Conservation (phyloP, 2,888 invertebrate species). For the Drosophila pseudotalamancana region DNA sequence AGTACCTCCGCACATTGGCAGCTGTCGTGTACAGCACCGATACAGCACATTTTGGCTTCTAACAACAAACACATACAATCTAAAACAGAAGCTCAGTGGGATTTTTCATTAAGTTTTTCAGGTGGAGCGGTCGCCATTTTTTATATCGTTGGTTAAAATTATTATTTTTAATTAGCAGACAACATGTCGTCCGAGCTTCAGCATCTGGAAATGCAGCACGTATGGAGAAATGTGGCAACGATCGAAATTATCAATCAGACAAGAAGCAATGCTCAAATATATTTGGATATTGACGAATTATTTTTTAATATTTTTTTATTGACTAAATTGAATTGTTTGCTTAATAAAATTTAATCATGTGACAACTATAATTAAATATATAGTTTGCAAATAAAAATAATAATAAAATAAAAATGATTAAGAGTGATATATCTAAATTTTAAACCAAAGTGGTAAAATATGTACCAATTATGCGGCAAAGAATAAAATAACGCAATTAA, state of each 20-base stretch:
- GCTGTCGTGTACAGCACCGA: constrained; percentile 35
- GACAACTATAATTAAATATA: no score
- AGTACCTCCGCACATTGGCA: constrained; percentile 67
- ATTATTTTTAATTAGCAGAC: constrained; percentile 75
- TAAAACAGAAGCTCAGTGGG: constrained; percentile 29
- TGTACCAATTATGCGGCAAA: no score
- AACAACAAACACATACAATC: constrained; percentile 27
- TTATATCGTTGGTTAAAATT: constrained; percentile 59
- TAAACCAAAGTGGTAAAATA: no score
- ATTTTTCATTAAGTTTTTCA: constrained; percentile 68
- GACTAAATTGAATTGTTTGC: no score
- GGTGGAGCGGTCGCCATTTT: constrained; percentile 27
- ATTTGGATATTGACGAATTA: no score
- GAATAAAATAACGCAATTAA: constrained; percentile 44
- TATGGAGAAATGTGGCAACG: background rate
- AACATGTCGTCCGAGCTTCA: constrained; percentile 21
- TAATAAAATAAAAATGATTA: background rate
- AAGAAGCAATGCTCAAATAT: no score
- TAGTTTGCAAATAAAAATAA: no score
- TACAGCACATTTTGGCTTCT: constrained; percentile 61
- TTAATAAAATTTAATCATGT: no score
- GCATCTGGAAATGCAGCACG: background rate
- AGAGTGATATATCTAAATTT: no score
- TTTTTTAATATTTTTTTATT: no score
- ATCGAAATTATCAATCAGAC: background rate